Evolutionary conservation across 2,113 vertebrate species (phyloP).

Genomic region (Tauraco erythrolophus): DNA sequence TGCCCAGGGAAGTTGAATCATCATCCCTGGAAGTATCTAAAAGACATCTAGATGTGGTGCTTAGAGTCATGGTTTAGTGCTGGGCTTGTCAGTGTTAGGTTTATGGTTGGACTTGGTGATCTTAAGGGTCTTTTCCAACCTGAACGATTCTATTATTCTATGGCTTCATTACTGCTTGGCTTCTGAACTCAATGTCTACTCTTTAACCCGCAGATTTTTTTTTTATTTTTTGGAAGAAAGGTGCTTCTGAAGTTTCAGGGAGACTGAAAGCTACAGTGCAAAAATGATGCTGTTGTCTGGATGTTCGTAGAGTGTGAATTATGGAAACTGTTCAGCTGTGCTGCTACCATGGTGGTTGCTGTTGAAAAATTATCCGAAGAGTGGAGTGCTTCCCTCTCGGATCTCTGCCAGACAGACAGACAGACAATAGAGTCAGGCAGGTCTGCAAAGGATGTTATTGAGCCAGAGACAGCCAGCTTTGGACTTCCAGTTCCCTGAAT

Average conservation of each 20-base stretch:
- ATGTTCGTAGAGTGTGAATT: not conserved
- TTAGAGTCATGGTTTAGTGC: too few relatives aligned
- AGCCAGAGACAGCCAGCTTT: not conserved
- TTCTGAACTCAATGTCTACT: not conserved
- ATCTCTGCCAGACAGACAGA: not conserved
- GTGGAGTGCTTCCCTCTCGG: not conserved
- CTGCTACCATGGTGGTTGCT: not conserved
- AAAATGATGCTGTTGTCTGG: not conserved
- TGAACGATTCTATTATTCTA: too few relatives aligned
- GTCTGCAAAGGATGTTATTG: not conserved
- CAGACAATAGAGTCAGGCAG: not conserved
- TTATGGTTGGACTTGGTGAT: too few relatives aligned
- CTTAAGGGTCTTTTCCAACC: too few relatives aligned
- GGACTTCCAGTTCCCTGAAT: not conserved
- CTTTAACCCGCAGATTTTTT: not conserved
- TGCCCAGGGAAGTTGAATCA: too few relatives aligned
- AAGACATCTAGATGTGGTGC: too few relatives aligned
- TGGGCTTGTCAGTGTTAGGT: too few relatives aligned
- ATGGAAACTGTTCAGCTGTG: not conserved
- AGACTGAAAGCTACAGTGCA: not conserved
- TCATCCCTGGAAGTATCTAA: too few relatives aligned
- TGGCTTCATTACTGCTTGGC: not conserved
- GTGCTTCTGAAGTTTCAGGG: fast-evolving
- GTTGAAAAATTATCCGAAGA: not conserved
- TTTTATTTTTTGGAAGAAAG: not conserved